Conservation (phyloP, 2,797 vertebrate species). For the Mycteria americana region DNA sequence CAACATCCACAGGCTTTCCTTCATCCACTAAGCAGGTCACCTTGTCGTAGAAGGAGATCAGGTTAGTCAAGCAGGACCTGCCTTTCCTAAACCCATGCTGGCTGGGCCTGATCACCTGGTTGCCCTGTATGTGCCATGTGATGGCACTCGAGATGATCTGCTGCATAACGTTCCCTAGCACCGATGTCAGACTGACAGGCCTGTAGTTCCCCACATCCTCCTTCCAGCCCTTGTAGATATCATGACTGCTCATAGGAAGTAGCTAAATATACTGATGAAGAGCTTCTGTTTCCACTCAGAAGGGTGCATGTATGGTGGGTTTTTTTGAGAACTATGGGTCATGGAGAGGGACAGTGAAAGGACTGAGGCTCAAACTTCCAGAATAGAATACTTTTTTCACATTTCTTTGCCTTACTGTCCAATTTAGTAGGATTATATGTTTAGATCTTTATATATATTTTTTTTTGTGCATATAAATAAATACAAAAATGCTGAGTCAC, state of each 20-base stretch:
- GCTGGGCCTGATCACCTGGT: neutral
- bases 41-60: neutral
- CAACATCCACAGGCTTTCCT: neutral
- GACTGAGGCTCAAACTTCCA: neutral
- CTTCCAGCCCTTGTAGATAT: neutral
- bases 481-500: neutral
- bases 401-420: neutral
- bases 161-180: neutral
- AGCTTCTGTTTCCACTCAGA: neutral
- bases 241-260: neutral
- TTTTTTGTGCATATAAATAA: neutral
- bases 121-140: neutral
- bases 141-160: neutral
- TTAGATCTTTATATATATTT: neutral
- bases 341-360: neutral
- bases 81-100: neutral
- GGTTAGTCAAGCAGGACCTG: neutral
- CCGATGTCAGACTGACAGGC: neutral
- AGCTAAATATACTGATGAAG: neutral
- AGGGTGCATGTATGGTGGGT: neutral
- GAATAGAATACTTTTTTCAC: neutral
- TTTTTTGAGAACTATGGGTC: neutral
- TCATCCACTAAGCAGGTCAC: rapidly evolving
- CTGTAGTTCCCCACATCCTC: neutral
- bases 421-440: neutral